Evolutionary conservation across 2,888 invertebrate species (phyloP).

Genomic region (Apotomis betuletana): DNA sequence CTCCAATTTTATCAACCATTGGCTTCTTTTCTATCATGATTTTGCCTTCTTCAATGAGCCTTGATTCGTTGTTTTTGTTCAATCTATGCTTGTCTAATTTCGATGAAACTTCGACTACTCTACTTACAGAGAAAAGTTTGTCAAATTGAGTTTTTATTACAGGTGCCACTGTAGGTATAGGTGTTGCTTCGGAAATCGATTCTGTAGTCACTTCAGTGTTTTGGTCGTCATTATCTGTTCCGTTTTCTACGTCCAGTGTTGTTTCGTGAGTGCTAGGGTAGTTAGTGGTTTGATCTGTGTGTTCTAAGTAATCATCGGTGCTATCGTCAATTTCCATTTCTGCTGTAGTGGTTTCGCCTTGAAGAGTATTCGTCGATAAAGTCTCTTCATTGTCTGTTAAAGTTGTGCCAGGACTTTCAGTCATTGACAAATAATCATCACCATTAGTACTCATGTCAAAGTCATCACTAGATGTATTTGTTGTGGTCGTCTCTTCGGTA

Average conservation of each 20-base stretch:
- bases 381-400: slow-evolving; percentile 54
- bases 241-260: slow-evolving; percentile 54
- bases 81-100: slow-evolving; percentile 84
- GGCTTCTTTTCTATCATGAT: slow-evolving; percentile 85
- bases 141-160: slow-evolving; percentile 80
- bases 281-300: slow-evolving; percentile 61
- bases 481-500: slow-evolving; percentile 24
- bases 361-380: slow-evolving; percentile 57
- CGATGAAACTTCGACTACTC: slow-evolving; percentile 87
- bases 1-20: slow-evolving; percentile 86
- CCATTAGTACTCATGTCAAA: slow-evolving; percentile 55
- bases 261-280: slow-evolving; percentile 62
- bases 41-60: slow-evolving; percentile 79
- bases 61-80: slow-evolving; percentile 82
- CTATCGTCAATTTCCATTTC: slow-evolving; percentile 67
- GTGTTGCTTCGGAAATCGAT: slow-evolving; percentile 55
- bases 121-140: slow-evolving; percentile 87
- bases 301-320: slow-evolving; percentile 73
- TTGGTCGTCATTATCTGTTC: slow-evolving; percentile 46
- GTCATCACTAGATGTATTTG: slow-evolving; percentile 25
- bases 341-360: slow-evolving; percentile 61
- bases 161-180: slow-evolving; percentile 58
- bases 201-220: slow-evolving; percentile 52
- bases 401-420: slow-evolving; percentile 57
- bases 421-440: slow-evolving; percentile 71